Base-by-base conservation (phyloP, 1,140 invertebrate genomes). In the Adoxophyes honmai region DNA sequence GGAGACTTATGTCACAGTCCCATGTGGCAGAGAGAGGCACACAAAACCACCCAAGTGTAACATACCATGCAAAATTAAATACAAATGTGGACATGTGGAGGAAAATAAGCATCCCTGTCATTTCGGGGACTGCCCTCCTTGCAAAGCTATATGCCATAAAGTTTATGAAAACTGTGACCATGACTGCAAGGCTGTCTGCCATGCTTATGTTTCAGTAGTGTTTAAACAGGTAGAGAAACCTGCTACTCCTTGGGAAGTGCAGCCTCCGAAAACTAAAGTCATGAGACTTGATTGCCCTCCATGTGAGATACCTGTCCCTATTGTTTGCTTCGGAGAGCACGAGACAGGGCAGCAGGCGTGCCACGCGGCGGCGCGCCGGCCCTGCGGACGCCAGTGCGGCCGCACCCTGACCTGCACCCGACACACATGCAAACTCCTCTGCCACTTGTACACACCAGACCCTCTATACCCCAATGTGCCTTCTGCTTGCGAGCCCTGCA, bases 91-190 rank as follows among this genome's bases (percentile, higher is more conserved):
- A 39, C 98, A 97, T 79, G 93, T 96, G 66, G 96, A 98, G 77
- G 86, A 91, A 36, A 91, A 94, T 57, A 91, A 91, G 8, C 97
- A 98, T 81, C 90, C 91, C 16, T 98, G 97, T 77, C 97, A 98
- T 82, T 96, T 96, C 81, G 95, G 95, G 0, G 90, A 93, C 8
- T 98, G 97, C 87, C 96, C 96, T 6, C 92, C 94, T 0, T 98
- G 97, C 79, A 90, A 88, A 34, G 93, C 95, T 71, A 85, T 92
- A 10, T 98, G 97, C 84, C 87, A 85, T 0, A 80, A 90, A 34
- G 55, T 58, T 15, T 93, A 94, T 68, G 59, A 63, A 14, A 82
- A 82, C 59, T 99, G 97, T 89, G 88, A 88, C 0, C 97, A 99
- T 82, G 75, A 82, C 0, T 98, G 97, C 86, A 90, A 91, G 38